Conservation (phyloP, 2,888 invertebrate species). For the Pharmacophagus antenor region DNA sequence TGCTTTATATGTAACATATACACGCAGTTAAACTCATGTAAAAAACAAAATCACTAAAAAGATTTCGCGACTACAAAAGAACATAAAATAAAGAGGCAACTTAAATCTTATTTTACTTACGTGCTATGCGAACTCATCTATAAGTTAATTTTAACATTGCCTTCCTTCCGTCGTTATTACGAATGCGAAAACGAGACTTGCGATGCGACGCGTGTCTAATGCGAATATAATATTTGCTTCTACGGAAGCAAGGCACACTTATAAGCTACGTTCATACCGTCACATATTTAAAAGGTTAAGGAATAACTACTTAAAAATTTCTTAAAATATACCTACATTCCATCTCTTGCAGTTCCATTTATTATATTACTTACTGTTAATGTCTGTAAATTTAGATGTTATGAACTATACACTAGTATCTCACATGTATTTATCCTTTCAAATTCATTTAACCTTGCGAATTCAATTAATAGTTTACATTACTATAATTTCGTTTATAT, state of each 20-base stretch:
- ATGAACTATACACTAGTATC: too few relatives aligned
- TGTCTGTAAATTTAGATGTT: too few relatives aligned
- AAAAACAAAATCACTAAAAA: too few relatives aligned
- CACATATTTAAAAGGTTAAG: background rate
- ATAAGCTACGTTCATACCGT: conserved; percentile 2
- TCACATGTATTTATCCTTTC: too few relatives aligned
- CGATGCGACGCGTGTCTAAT: conserved; percentile 19
- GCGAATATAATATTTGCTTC: conserved; percentile 24
- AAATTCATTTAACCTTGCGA: too few relatives aligned
- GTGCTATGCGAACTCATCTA: conserved; percentile 7
- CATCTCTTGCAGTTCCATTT: background rate
- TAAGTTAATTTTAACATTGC: conserved; percentile 20
- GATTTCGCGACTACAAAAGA: background rate
- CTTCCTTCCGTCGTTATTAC: conserved; percentile 10
- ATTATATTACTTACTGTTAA: too few relatives aligned
- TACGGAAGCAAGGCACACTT: conserved; percentile 12
- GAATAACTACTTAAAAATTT: background rate
- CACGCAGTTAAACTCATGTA: background rate
- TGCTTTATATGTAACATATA: too few relatives aligned
- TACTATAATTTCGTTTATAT: too few relatives aligned
- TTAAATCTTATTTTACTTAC: conserved; percentile 10
- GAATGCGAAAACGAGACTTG: conserved; percentile 11
- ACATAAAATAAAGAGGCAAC: background rate
- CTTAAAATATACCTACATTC: background rate
- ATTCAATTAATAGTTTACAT: too few relatives aligned